Conservation (phyloP, 2,113 vertebrate genomes). For the Monopterus albus region DNA sequence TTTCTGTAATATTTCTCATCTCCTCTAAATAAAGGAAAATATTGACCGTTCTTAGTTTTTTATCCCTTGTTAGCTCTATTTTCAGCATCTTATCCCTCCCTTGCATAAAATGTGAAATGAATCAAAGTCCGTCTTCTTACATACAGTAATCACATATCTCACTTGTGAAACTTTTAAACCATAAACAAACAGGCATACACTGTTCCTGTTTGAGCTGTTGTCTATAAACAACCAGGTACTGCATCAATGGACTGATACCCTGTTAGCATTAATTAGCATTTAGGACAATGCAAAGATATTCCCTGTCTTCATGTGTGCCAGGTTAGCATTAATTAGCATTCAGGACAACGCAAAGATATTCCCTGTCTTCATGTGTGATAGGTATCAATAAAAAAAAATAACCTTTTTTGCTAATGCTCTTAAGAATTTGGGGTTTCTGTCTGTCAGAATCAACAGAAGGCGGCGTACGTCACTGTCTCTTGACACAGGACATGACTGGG, state of each 20-base stretch:
- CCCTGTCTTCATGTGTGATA: background rate
- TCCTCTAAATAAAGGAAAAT: background rate
- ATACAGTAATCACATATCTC: no score
- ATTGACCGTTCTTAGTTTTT: conserved; percentile 4
- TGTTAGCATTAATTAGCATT: conserved; percentile 32
- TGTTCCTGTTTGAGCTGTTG: background rate
- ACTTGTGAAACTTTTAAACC: no score
- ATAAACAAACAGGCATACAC: no score
- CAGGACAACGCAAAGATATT: conserved; percentile 38
- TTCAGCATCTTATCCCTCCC: conserved; percentile 36
- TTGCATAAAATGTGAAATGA: conserved; percentile 4
- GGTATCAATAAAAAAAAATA: no score
- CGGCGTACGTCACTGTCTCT: background rate
- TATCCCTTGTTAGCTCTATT: conserved; percentile 28
- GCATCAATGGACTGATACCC: conserved; percentile 9
- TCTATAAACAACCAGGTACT: background rate
- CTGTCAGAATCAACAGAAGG: background rate
- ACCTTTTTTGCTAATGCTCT: background rate
- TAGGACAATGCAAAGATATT: conserved; percentile 38
- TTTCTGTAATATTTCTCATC: conserved; percentile 2
- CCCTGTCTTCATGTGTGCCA: background rate
- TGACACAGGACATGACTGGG: background rate
- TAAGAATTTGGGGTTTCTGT: background rate
- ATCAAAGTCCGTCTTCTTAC: background rate
- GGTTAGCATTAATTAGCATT: conserved; percentile 31